Evolutionary conservation across 2,113 vertebrate species (phyloP), one percentile per base, ranked within the genome.

Genomic region (Centropristis striata): DNA sequence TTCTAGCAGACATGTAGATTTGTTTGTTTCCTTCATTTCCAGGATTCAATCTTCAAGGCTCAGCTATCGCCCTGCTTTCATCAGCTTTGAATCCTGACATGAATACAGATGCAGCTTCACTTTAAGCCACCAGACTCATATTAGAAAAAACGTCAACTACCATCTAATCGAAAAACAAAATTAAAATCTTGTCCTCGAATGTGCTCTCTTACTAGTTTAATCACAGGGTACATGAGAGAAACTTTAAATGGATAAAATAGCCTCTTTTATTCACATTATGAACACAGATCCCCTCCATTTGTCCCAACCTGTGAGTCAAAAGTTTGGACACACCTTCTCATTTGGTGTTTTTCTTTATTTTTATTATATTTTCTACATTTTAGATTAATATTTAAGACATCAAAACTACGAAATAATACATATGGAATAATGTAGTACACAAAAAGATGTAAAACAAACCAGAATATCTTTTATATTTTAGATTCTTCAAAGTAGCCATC

Each of bases 21-120:
- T 81, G 37, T 88, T 87, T 75, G 75, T 75, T 78, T 76, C 63
- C 15, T 13, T 64, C n/a, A 77, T 67, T 83, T 78, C 42, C 27
- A 61, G 42, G 68, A 73, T 65, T 74, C 66, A 71, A 63, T 80
- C 47, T 80, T 54, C 42, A 65, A 59, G 39, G 27, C 67, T 77
- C 41, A 1, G 18, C 57, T 80, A 36, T 75, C 54, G 6, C 4
- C 5, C 28, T 50, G 42, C 58, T 79, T 41, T 80, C 80, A 55
- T 80, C 69, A 63, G 74, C 54, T 58, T 54, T 15, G 25, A 78
- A 27, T 64, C 57, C 58, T 79, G 60, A 80, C 50, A n/a, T 75
- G 71, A 85, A 84, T 84, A 74, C 20, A 54, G 20, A 78, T 84
- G 61, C 46, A 21, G 61, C 21, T n/a, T 64, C 50, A 39, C 53